Percentiles rank a stretch among this genome's conserved stretches.
phyloP scores from a whole-genome alignment of 2,888 invertebrate genomes.

The Tineola bisselliella region DNA sequence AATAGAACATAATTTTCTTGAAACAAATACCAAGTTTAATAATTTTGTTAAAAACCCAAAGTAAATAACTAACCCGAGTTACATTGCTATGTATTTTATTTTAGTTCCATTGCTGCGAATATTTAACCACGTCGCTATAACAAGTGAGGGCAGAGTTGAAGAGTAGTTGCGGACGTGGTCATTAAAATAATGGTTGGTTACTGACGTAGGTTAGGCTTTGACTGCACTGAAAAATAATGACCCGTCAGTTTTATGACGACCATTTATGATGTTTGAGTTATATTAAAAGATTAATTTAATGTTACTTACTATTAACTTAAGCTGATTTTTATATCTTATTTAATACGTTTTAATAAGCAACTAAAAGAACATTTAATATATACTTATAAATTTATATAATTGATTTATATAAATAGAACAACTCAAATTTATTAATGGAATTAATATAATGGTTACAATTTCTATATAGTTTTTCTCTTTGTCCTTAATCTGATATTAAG shows the following conservation, averaged over 20 bases:
- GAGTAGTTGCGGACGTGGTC: not conserved
- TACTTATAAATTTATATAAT: no score
- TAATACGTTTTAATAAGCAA: not conserved
- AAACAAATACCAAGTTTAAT: not conserved
- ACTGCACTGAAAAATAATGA: not conserved
- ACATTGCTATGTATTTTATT: not conserved
- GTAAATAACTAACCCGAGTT: not conserved
- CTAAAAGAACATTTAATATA: no score
- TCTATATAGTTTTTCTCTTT: no score
- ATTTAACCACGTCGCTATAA: not conserved
- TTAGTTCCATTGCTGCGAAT: not conserved
- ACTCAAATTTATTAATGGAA: no score
- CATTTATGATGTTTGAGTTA: not conserved
- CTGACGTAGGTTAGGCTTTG: conserved; percentile 1
- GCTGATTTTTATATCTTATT: not conserved
- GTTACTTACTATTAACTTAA: not conserved
- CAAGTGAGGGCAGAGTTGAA: conserved; percentile 1
- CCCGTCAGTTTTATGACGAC: not conserved
- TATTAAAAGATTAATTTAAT: not conserved
- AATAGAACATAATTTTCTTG: not conserved
- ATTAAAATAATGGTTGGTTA: conserved; percentile 11
- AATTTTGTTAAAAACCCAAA: not conserved
- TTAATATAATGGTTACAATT: no score
- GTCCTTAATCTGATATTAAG: no score
- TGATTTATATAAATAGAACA: no score